Base-by-base conservation (phyloP, 2,797 vertebrate species). In the Epinephelus awoara region DNA sequence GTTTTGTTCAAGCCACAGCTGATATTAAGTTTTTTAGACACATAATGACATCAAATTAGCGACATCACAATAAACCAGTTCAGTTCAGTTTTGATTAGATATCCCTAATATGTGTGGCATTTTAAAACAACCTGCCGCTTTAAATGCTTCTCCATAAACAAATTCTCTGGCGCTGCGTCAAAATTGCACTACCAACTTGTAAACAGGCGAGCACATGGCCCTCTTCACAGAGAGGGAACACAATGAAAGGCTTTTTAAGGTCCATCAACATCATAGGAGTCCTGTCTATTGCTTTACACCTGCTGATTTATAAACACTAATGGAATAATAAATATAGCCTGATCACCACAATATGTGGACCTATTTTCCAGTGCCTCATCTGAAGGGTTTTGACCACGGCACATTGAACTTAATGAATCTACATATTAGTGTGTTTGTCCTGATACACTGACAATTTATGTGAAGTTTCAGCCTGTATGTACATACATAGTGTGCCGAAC, bases 171-270 rank as follows among this genome's bases (percentile, higher is more conserved):
- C 73, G 1, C 64, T 9, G 61, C 38, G 62, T 85, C 84, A 88
- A 80, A 90, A 89, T 57, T 85, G 78, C 87, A 87, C 81, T 69
- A 80, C 59, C 63, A 59, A 68, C 47, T 70, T 85, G 54, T 82
- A 88, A 86, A 86, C 83, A 87, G 69, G 42, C 44, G 14, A 76
- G 55, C 81, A 90, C 84, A 90, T 82, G 85, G 87, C 81, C 72
- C 55, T 74, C 64, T 69, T 51, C 14, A 47, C 29, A 63, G 69
- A 56, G 55, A 21, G 18, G n/a, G 63, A 77, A 67, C 71, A 79
- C 76, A 67, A 74, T 29, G 12, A 73, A 57, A 65, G 68, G 76
- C 69, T 75, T 86, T 82, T 76, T 49, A 72, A 42, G 40, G 64
- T 65, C 47, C 59, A 47, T 87, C 67, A 52, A 9, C 78, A 75